Percentiles rank a stretch among this genome's conserved stretches.
These are phyloP conservation scores for Apteryx mantelli DNA, from an alignment of 2,113 vertebrate species.

Conservation along the genomic window DNA sequence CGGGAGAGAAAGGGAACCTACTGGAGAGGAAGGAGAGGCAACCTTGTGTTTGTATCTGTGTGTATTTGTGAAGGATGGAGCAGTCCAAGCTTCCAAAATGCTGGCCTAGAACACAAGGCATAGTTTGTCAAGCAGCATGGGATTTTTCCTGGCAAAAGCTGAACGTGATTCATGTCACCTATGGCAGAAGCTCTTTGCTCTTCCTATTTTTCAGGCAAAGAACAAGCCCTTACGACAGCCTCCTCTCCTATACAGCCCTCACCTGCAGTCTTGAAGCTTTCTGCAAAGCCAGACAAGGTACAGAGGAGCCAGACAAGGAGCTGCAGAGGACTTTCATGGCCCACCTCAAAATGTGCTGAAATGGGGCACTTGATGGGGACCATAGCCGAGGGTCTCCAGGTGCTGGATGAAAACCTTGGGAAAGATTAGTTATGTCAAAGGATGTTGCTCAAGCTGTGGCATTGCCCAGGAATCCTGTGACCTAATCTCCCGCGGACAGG, in stretches of 20 bases:
- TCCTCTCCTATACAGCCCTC: background rate
- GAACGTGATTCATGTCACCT: background rate
- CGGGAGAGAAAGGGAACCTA: background rate
- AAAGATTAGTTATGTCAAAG: background rate
- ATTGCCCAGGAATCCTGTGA: background rate
- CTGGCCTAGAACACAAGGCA: accelerated
- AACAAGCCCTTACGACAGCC: background rate
- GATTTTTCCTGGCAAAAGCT: background rate
- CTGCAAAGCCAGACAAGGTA: background rate
- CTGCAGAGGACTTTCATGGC: background rate
- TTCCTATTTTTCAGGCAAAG: background rate
- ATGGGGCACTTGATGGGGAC: background rate
- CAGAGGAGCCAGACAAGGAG: background rate
- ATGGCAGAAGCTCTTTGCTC: background rate
- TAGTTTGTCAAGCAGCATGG: background rate
- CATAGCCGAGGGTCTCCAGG: background rate
- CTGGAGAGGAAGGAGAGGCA: background rate
- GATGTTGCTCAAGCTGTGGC: background rate
- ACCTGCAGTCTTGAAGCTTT: background rate
- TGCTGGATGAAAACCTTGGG: background rate
- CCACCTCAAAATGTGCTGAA: background rate
- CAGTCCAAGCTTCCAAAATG: background rate
- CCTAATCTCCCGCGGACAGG: background rate
- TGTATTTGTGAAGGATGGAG: background rate
- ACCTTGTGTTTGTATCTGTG: background rate